Evolutionary conservation across 2,888 invertebrate genomes (phyloP).

Genomic region (Tromatobia lineatoria): DNA sequence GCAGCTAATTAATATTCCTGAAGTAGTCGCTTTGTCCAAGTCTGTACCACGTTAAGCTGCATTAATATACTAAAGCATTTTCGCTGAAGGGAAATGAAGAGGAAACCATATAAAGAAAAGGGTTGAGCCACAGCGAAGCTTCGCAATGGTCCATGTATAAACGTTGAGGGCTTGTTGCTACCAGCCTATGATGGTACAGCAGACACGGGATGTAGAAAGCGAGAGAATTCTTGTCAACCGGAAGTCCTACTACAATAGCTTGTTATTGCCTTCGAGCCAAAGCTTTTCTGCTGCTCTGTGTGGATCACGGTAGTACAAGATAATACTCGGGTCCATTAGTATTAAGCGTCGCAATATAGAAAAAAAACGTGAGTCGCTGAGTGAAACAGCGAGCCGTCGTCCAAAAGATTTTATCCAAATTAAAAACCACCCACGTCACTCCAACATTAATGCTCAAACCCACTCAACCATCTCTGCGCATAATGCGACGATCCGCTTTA

Average conservation of each 20-base stretch:
- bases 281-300: not conserved
- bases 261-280: slow-evolving; percentile 33
- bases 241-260: slow-evolving; percentile 26
- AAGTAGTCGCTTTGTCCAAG: not conserved
- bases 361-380: not conserved
- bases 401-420: slow-evolving; percentile 67
- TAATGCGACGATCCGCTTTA: slow-evolving; percentile 47
- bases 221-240: slow-evolving; percentile 22
- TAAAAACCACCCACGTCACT: slow-evolving; percentile 63
- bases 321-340: slow-evolving; percentile 63
- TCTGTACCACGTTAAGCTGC: not conserved
- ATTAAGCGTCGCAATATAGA: slow-evolving; percentile 56
- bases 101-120: not conserved
- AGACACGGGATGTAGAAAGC: not conserved
- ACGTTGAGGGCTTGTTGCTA: not conserved
- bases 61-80: slow-evolving; percentile 32
- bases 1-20: not conserved
- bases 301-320: not conserved
- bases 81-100: not conserved
- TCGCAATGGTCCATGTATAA: slow-evolving; percentile 27
- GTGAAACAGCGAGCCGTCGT: slow-evolving; percentile 52
- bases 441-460: slow-evolving; percentile 35
- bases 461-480: not conserved
- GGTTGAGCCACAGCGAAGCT: slow-evolving; percentile 28
- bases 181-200: not conserved